These are phyloP conservation scores for Lepilemur septentrionalis DNA, from an alignment of 2,797 vertebrate genomes.

Conservation along the genomic window DNA sequence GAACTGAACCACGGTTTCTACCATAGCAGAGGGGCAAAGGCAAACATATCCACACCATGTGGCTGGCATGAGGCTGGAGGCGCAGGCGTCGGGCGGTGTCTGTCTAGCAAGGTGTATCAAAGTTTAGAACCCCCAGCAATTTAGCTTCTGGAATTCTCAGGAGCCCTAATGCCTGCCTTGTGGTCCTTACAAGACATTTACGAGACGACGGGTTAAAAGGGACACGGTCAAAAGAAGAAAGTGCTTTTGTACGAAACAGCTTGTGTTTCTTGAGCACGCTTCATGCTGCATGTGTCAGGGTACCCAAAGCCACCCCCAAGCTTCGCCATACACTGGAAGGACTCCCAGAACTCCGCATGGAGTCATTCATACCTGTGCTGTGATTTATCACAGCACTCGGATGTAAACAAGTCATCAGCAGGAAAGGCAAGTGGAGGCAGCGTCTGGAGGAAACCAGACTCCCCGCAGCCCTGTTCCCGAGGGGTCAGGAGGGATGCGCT, in stretches of 20 bases:
- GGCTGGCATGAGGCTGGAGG: not conserved
- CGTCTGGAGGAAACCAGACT: not conserved
- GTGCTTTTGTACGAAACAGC: rapidly evolving
- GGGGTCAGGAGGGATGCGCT: rapidly evolving
- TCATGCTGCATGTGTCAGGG: rapidly evolving
- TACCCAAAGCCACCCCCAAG: not conserved
- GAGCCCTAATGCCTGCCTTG: not conserved
- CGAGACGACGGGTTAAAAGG: rapidly evolving
- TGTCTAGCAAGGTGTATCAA: not conserved
- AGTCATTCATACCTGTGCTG: not conserved
- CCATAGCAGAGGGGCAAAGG: not conserved
- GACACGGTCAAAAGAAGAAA: not conserved
- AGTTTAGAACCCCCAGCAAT: not conserved
- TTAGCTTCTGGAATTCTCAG: not conserved
- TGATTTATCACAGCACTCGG: not conserved
- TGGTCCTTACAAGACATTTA: rapidly evolving
- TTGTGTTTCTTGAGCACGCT: not conserved
- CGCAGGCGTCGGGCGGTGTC: not conserved
- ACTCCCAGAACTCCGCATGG: not conserved
- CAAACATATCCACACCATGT: rapidly evolving
- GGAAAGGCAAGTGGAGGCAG: too few species aligned
- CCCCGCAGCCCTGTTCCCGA: rapidly evolving
- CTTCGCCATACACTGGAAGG: rapidly evolving
- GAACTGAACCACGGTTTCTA: not conserved
- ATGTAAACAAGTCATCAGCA: not conserved